phyloP scores from a whole-genome alignment of 2,797 vertebrate species.

The Anguilla obscura region DNA sequence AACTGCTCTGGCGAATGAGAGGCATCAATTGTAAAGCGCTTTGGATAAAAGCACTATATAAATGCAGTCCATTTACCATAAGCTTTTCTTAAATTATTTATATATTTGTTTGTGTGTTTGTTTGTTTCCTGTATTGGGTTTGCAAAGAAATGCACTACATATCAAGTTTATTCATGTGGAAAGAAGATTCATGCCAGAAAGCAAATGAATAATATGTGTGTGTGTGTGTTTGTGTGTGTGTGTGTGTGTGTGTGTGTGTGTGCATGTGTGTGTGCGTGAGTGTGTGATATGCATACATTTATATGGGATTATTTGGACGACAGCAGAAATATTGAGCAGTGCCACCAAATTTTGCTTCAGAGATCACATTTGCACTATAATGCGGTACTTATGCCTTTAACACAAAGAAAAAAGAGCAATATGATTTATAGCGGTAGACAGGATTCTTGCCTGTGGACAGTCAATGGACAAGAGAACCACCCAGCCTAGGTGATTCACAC shows the following conservation, averaged over 20 bases:
- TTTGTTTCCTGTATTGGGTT: constrained; percentile 43
- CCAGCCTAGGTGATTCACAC: not conserved
- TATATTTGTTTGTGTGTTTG: constrained; percentile 47
- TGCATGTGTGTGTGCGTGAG: not conserved
- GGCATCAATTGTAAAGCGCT: too few relatives aligned
- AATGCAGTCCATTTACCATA: too few relatives aligned
- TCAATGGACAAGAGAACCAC: not conserved
- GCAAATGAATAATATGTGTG: constrained; percentile 12
- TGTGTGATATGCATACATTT: not conserved
- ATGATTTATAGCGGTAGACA: not conserved
- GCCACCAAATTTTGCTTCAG: not conserved
- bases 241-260: not conserved
- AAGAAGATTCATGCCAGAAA: not conserved
- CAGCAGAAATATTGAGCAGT: not conserved
- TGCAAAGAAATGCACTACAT: constrained; percentile 56
- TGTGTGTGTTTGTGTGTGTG: not conserved
- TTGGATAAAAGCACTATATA: too few relatives aligned
- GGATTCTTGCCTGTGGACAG: not conserved
- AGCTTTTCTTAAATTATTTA: constrained; percentile 55
- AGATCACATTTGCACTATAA: not conserved
- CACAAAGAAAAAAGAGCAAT: not conserved
- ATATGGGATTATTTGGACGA: not conserved
- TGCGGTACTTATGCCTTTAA: not conserved
- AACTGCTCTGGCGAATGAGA: too few relatives aligned
- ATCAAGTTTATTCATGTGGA: constrained; percentile 22